Percentiles rank a stretch among this genome's conserved stretches.
These are phyloP conservation scores for Microcebus jonahi DNA, from an alignment of 2,113 vertebrate genomes.

Conservation along the genomic window DNA sequence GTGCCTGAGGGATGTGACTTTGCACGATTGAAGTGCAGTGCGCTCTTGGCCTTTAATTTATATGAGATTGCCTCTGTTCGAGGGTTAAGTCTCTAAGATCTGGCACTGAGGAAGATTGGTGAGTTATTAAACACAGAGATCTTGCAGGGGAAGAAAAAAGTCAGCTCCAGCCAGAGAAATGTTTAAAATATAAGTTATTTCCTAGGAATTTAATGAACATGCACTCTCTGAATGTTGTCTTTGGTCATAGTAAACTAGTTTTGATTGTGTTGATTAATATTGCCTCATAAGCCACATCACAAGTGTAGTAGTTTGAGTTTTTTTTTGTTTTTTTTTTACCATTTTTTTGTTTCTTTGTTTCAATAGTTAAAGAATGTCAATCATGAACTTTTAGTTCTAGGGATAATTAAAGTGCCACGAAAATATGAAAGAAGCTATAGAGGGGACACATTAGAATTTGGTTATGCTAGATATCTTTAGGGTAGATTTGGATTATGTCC, in stretches of 20 bases:
- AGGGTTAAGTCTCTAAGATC: constrained; percentile 43
- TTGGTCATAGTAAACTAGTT: neutral
- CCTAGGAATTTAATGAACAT: neutral
- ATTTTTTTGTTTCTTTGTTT: neutral
- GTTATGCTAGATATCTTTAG: neutral
- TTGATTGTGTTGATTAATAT: neutral
- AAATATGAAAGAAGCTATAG: neutral
- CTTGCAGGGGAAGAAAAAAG: neutral
- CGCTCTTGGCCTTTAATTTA: constrained; percentile 63
- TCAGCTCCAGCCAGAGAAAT: neutral
- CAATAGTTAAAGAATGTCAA: neutral
- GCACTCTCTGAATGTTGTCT: neutral
- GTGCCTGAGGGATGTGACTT: neutral
- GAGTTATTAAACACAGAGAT: constrained; percentile 56
- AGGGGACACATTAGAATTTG: neutral
- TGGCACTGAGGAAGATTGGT: neutral
- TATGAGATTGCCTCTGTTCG: constrained; percentile 40
- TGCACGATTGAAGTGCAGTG: neutral
- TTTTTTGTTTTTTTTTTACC: neutral
- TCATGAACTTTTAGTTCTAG: neutral
- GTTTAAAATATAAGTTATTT: neutral
- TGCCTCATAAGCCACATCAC: neutral
- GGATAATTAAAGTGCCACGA: neutral
- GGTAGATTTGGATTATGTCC: neutral
- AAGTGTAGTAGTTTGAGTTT: neutral